Conservation (phyloP, 2,113 vertebrate species). For the Perca schrenkii region DNA sequence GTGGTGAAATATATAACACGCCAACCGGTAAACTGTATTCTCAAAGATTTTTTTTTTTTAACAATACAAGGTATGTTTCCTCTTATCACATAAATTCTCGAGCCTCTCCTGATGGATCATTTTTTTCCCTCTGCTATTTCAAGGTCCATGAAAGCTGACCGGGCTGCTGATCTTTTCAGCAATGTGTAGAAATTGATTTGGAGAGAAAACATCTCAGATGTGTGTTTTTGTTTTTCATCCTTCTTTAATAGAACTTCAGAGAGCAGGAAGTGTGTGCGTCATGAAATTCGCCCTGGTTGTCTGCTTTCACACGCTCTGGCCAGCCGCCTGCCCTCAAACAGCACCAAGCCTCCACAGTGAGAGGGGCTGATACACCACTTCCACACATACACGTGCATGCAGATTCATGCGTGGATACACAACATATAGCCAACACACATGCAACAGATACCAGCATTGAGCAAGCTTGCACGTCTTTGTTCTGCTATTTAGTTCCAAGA, state of each 20-base stretch:
- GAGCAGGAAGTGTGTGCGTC: conserved; percentile 78
- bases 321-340: conserved; percentile 63
- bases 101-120: conserved; percentile 23
- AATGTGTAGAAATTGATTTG: conserved; percentile 74
- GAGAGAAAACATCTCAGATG: conserved; percentile 71
- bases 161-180: conserved; percentile 52
- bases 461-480: background rate
- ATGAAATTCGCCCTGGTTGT: conserved; percentile 74
- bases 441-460: conserved; percentile 2
- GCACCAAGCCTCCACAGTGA: conserved; percentile 48
- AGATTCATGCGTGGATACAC: background rate
- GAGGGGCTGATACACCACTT: conserved; percentile 17
- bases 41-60: background rate
- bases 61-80: background rate
- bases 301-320: conserved; percentile 80
- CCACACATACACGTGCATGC: background rate
- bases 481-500: conserved; percentile 5
- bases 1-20: background rate
- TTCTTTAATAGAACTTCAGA: conserved; percentile 74
- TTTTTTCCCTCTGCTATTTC: conserved; percentile 8
- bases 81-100: conserved; percentile 14
- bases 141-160: conserved; percentile 30
- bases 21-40: conserved; percentile 1
- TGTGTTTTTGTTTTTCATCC: conserved; percentile 72
- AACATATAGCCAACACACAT: conserved; percentile 11